Percentiles rank a stretch among this genome's conserved stretches.
These are phyloP conservation scores for Leptocoma aspasia DNA, from an alignment of 2,113 vertebrate species.

Conservation along the genomic window DNA sequence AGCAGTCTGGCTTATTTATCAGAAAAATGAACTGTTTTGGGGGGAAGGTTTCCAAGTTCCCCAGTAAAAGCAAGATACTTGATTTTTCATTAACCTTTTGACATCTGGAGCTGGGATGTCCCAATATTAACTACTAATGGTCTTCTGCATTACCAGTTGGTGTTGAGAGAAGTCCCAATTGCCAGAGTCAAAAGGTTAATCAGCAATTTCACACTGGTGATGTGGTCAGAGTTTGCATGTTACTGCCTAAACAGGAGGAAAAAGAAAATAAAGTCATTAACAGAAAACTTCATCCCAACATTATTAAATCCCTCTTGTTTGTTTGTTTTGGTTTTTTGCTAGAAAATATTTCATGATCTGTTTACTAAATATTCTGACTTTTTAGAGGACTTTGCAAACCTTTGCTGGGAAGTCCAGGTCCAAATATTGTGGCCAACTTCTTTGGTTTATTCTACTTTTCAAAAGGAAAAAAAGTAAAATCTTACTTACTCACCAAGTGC, in stretches of 20 bases:
- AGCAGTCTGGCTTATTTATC: slow-evolving; percentile 30
- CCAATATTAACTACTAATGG: slow-evolving; percentile 58
- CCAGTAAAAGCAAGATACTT: slow-evolving; percentile 57
- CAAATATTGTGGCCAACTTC: background rate
- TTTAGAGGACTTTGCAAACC: background rate
- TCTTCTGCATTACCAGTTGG: slow-evolving; percentile 60
- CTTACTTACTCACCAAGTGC: background rate
- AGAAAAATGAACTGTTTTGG: slow-evolving; percentile 17
- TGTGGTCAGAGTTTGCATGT: slow-evolving; percentile 29
- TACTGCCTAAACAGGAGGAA: slow-evolving; percentile 3
- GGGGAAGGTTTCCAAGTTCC: slow-evolving; percentile 24
- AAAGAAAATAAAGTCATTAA: slow-evolving; percentile 6
- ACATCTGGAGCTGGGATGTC: slow-evolving; percentile 43
- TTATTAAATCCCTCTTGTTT: background rate
- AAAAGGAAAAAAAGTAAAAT: background rate
- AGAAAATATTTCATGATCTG: background rate
- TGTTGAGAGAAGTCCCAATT: slow-evolving; percentile 31
- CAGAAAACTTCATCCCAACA: background rate
- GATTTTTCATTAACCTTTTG: slow-evolving; percentile 73
- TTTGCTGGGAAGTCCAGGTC: background rate
- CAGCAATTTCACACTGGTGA: slow-evolving; percentile 59
- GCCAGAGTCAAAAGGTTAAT: slow-evolving; percentile 66
- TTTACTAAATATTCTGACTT: background rate
- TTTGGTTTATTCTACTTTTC: background rate
- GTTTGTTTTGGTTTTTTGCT: background rate